These are phyloP conservation scores for Fukomys damarensis DNA, from an alignment of 2,113 vertebrate species.

Conservation along the genomic window DNA sequence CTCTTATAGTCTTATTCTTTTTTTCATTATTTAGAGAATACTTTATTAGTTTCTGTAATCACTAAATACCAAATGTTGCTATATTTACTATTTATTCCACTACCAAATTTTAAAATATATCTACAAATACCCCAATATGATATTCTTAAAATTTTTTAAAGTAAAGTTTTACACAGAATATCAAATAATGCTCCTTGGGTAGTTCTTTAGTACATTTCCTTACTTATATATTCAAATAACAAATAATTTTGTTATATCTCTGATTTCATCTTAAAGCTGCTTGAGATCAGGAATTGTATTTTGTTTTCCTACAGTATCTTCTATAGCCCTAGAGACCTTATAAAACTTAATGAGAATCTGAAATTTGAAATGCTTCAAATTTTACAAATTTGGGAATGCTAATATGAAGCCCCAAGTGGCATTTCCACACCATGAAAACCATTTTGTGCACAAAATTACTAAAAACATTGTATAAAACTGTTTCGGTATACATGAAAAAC, in stretches of 20 bases:
- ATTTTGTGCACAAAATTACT: neutral
- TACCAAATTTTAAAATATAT: neutral
- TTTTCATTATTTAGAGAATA: too few relatives aligned
- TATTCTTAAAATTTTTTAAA: slow-evolving; percentile 29
- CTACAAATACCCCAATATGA: neutral
- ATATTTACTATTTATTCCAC: neutral
- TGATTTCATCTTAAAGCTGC: neutral
- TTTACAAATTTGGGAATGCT: neutral
- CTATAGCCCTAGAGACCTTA: neutral
- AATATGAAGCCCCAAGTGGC: neutral
- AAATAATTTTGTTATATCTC: neutral
- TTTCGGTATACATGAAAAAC: neutral
- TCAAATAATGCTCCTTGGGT: neutral
- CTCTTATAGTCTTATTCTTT: too few relatives aligned
- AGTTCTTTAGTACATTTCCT: neutral
- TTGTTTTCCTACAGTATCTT: neutral
- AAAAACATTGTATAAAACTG: neutral
- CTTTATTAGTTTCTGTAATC: too few relatives aligned
- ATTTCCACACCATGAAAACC: neutral
- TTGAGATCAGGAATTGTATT: neutral
- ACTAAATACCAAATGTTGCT: neutral
- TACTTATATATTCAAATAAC: neutral
- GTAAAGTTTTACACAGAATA: neutral
- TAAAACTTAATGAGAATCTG: neutral
- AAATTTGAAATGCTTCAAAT: neutral